Percentiles rank a stretch among this genome's conserved stretches.
phyloP scores from a whole-genome alignment of 2,888 invertebrate genomes.

The Monochamus alternatus region DNA sequence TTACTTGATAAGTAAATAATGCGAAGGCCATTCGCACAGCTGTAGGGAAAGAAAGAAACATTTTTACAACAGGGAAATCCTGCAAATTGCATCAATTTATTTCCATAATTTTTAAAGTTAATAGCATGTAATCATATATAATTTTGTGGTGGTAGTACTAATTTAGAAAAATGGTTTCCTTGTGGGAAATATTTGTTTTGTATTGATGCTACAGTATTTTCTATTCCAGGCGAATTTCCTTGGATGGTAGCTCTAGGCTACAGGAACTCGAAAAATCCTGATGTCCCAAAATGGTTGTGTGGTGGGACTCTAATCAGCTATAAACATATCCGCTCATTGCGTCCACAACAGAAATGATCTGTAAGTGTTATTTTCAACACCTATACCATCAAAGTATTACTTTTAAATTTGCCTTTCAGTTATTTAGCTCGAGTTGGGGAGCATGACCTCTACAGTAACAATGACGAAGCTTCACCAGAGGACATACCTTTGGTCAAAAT shows the following conservation, averaged over 20 bases:
- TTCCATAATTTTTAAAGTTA: no score
- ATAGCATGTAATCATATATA: no score
- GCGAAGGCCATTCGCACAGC: not conserved
- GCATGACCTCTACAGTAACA: slow-evolving; percentile 78
- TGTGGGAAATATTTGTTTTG: no score
- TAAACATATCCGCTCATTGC: slow-evolving; percentile 83
- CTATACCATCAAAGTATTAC: not conserved
- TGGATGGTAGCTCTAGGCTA: slow-evolving; percentile 87
- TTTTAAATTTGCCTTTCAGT: slow-evolving; percentile 68
- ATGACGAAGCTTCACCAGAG: slow-evolving; percentile 77
- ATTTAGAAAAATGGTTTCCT: no score
- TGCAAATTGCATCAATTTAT: not conserved
- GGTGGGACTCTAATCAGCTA: slow-evolving; percentile 82
- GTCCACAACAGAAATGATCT: slow-evolving; percentile 76
- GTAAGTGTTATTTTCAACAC: slow-evolving; percentile 69
- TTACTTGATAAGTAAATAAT: slow-evolving; percentile 11
- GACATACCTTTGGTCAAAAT: slow-evolving; percentile 77
- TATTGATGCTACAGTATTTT: not conserved
- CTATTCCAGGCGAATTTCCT: slow-evolving; percentile 80
- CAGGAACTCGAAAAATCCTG: slow-evolving; percentile 69
- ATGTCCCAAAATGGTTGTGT: slow-evolving; percentile 71
- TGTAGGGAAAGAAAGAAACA: not conserved
- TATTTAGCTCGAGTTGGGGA: slow-evolving; percentile 84
- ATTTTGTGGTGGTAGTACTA: no score
- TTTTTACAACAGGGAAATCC: not conserved